These are phyloP conservation scores for Laticauda laticaudata DNA, from an alignment of 2,113 vertebrate genomes.

Conservation along the genomic window DNA sequence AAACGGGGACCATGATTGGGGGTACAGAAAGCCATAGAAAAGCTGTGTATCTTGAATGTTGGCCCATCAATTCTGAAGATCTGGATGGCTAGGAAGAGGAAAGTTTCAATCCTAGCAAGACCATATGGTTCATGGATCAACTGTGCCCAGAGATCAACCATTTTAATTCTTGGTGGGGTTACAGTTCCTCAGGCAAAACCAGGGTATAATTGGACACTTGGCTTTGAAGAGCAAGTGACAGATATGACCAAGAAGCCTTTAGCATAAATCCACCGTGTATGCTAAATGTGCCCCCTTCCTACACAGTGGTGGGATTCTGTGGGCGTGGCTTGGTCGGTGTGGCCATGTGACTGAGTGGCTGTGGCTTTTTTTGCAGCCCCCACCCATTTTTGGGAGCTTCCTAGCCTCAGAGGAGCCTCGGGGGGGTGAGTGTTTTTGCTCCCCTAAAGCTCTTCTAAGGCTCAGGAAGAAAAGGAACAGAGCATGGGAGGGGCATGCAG, in stretches of 20 bases:
- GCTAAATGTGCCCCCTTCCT: background rate
- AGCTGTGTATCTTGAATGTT: background rate
- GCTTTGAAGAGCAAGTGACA: background rate
- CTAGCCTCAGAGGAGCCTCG: too few species aligned
- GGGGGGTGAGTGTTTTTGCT: too few species aligned
- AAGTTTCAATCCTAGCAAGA: background rate
- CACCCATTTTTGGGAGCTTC: too few species aligned
- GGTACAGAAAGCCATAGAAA: too few species aligned
- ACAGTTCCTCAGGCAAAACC: background rate
- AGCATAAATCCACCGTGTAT: background rate
- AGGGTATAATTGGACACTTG: background rate
- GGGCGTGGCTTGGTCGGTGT: too few species aligned
- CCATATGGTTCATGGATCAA: background rate
- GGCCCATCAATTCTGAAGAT: background rate
- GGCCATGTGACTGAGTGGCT: too few species aligned
- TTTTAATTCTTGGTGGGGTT: background rate
- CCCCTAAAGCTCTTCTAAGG: too few species aligned
- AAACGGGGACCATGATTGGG: too few species aligned
- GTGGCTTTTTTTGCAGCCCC: too few species aligned
- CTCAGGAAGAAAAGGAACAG: too few species aligned
- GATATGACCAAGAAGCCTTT: background rate
- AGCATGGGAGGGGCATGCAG: too few species aligned
- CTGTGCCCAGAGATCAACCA: background rate
- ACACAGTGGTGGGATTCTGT: too few species aligned
- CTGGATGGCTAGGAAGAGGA: background rate